Conservation (phyloP, 2,888 invertebrate genomes). For the Himalopsyche kuldschensis region DNA sequence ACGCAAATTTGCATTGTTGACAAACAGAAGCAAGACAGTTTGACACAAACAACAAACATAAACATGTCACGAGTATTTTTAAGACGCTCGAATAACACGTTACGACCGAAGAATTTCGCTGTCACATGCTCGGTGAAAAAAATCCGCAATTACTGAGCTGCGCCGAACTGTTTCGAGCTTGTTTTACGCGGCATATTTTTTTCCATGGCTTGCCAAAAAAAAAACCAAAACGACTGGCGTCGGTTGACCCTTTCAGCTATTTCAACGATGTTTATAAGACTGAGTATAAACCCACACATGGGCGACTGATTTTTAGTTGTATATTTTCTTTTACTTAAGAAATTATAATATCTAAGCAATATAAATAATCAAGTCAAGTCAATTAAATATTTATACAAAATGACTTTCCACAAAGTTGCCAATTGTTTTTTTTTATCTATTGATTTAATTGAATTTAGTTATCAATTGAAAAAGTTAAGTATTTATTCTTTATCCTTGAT, state of each 20-base stretch:
- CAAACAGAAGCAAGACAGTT: neutral
- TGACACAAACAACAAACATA: neutral
- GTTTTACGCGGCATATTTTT: neutral
- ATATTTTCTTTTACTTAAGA: no score
- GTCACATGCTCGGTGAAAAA: neutral
- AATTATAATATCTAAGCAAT: no score
- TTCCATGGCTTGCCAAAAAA: neutral
- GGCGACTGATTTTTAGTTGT: no score
- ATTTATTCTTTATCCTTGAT: no score
- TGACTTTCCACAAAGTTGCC: no score
- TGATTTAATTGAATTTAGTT: no score
- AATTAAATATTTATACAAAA: no score
- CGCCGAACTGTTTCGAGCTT: neutral
- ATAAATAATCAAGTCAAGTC: no score
- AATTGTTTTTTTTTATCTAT: no score
- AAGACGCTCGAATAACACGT: neutral
- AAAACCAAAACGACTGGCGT: neutral
- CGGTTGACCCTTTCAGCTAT: neutral
- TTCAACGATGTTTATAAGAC: no score
- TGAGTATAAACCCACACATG: no score
- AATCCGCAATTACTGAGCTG: neutral
- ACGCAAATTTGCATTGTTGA: neutral
- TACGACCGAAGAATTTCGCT: neutral
- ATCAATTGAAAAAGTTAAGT: no score
- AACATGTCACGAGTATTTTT: neutral